Evolutionary conservation across 2,797 vertebrate genomes (phyloP).

Genomic region (Coreius guichenoti): DNA sequence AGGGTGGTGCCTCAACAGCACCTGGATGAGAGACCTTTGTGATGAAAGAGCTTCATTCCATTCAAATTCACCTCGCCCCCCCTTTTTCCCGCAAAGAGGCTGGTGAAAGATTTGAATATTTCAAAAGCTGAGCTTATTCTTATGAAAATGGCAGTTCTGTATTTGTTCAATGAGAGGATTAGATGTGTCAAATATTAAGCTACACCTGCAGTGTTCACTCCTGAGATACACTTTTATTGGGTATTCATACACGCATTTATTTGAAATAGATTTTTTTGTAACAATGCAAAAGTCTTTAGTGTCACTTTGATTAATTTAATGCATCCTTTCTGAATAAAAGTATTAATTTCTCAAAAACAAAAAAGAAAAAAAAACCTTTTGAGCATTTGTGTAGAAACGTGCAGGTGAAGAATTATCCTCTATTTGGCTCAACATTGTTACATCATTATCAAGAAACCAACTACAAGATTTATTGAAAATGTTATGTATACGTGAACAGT

Average conservation of each 20-base stretch:
- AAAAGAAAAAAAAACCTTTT: too few relatives aligned
- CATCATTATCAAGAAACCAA: too few relatives aligned
- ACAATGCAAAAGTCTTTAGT: background rate
- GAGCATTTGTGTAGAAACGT: too few relatives aligned
- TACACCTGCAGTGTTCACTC: background rate
- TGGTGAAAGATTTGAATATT: background rate
- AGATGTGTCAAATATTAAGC: background rate
- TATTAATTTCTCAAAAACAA: background rate
- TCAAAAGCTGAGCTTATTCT: background rate
- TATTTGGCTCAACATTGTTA: too few relatives aligned
- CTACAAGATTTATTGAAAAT: too few relatives aligned
- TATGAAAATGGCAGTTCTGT: background rate
- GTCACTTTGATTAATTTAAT: background rate
- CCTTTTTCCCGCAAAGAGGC: too few relatives aligned
- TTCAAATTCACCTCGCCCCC: background rate
- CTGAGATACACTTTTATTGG: too few relatives aligned
- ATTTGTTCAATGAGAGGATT: background rate
- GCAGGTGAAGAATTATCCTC: background rate
- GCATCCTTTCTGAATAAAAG: background rate
- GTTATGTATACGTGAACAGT: too few relatives aligned
- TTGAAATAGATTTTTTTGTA: too few relatives aligned
- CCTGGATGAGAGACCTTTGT: background rate
- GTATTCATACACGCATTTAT: too few relatives aligned
- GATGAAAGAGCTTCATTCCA: background rate
- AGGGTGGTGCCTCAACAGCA: background rate